These are phyloP conservation scores for Prochilodus magdalenae DNA, from an alignment of 2,113 vertebrate genomes.

Conservation along the genomic window DNA sequence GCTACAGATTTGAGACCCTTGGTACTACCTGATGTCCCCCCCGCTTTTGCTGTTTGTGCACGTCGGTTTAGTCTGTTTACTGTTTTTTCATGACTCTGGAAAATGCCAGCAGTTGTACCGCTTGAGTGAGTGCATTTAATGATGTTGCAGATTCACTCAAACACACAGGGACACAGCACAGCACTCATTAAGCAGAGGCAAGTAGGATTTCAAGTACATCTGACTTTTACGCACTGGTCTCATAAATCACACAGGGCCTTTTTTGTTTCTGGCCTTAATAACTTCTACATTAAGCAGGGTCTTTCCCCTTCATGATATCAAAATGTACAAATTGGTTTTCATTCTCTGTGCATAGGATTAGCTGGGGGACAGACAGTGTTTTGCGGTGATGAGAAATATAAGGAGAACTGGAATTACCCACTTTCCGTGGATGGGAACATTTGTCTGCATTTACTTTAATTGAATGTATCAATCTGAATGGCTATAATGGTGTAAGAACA, in stretches of 20 bases:
- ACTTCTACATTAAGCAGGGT: slow-evolving; percentile 24
- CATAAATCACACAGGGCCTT: slow-evolving; percentile 34
- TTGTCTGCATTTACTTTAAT: slow-evolving; percentile 2
- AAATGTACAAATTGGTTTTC: slow-evolving; percentile 35
- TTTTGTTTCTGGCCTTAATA: slow-evolving; percentile 22
- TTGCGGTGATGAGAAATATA: slow-evolving; percentile 19
- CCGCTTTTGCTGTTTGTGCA: slow-evolving; percentile 1
- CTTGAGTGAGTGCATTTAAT: slow-evolving; percentile 44
- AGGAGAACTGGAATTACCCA: slow-evolving; percentile 3
- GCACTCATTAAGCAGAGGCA: slow-evolving; percentile 45
- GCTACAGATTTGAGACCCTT: slow-evolving; percentile 9
- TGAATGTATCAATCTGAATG: slow-evolving; percentile 1
- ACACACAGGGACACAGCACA: slow-evolving; percentile 9
- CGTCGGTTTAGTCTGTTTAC: slow-evolving; percentile 28
- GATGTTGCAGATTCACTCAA: slow-evolving; percentile 30
- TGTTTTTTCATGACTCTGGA: slow-evolving; percentile 31
- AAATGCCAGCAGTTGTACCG: slow-evolving; percentile 32
- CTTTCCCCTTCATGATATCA: slow-evolving; percentile 21
- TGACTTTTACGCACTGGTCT: slow-evolving; percentile 43
- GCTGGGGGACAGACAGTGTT: background rate
- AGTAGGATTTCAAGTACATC: slow-evolving; percentile 45
- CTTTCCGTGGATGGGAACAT: slow-evolving; percentile 10
- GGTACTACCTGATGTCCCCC: slow-evolving; percentile 12
- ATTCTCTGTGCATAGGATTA: slow-evolving; percentile 22
- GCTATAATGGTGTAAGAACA: slow-evolving; percentile 1